Base-by-base conservation (phyloP, 2,888 invertebrate species). In the Apoda limacodes region DNA sequence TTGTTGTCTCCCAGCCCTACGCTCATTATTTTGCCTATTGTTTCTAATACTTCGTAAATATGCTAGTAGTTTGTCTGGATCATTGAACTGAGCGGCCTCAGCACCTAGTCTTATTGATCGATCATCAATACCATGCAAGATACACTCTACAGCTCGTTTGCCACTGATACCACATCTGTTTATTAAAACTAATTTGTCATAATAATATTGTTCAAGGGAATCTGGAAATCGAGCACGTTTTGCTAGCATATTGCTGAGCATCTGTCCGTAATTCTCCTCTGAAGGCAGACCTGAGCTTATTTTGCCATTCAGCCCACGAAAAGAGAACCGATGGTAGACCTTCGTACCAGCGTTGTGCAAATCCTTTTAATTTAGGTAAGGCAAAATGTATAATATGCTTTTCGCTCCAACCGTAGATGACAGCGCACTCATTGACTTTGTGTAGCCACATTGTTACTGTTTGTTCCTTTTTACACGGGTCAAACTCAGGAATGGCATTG, bases 221-320 rank as follows among this genome's bases (percentile, higher is more conserved):
- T 42, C 42, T 17, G 25, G 28, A 20, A 28, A 30, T 11, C 32
- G 30, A 17, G 31, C 43, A 32, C 31, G 38, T 2, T 39, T 32
- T n/a, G 20, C 38, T n/a, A 48, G 13, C 49, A 50, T 48, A 5
- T 46, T 43, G 9, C 40, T 41, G 13, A 50, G 23, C 12, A 39
- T 13, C 9, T 43, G 43, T 5, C 45, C 46, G 31, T 47, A 49
- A 35, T 49, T 50, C 14, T 46, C 39, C 6, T 45, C 46, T n/a
- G 11, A 31, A 2, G 50, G 48, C 49, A 1, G 12, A 28, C 0
- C 15, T 2, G 2, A 52, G 9, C 13, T 48, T 51, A 3, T 25
- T 23, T 26, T 50, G 48, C 51, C 52, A 52, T 19, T 52, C 45
- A 0, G 9, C 3, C 51, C 54, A 52, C 1, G 32, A 32, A 20